Base-by-base conservation (phyloP, 2,113 vertebrate genomes). In the Rhabdomys dilectus region DNA sequence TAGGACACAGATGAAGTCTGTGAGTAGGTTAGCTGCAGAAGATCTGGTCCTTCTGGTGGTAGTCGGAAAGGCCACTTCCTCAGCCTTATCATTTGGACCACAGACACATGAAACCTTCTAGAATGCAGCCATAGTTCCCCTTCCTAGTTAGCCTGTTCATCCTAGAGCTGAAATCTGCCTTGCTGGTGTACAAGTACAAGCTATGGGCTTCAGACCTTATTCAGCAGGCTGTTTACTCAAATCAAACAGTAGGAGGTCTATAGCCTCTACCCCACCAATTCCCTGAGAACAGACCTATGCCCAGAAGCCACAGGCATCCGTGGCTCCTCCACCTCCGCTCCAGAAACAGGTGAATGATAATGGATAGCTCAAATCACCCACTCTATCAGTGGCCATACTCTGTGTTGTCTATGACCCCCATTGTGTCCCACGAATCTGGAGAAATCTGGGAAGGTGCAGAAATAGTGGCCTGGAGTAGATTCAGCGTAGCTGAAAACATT, bases 21-120 rank as follows among this genome's bases (percentile, higher is more conserved):
- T 94, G 42, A 91, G 62, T 85, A 89, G 89, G 42, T 97, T 89
- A 91, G 66, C 36, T 95, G 42, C 76, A 97, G 85, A 91, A 97
- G 85, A 91, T 95, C 95, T 2, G 95, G 93, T 89, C 56, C 26
- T 58, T 93, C 62, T n/a, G 2, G 48, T 86, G 62, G 34, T 70
- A 1, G 17, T n/a, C 91, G 26, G 53, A 53, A 93, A 82, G 53
- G 24, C 60, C 87, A 36, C 95, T 76, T n/a, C 87, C 97, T 98
- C 96, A 93, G 88, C 64, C 62, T n/a, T 86, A 72, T 48, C 4
- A 0, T 88, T 39, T 62, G 76, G n/a, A 36, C 62, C 86, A n/a
- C 8, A 34, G 89, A 48, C 72, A 42, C 34, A 58, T 3, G 66
- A 21, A 2, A 45, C 48, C 29, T 22, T 64, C 24, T 19, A 4